phyloP scores from a whole-genome alignment of 2,888 invertebrate species.

The Stenodera caucasica region DNA sequence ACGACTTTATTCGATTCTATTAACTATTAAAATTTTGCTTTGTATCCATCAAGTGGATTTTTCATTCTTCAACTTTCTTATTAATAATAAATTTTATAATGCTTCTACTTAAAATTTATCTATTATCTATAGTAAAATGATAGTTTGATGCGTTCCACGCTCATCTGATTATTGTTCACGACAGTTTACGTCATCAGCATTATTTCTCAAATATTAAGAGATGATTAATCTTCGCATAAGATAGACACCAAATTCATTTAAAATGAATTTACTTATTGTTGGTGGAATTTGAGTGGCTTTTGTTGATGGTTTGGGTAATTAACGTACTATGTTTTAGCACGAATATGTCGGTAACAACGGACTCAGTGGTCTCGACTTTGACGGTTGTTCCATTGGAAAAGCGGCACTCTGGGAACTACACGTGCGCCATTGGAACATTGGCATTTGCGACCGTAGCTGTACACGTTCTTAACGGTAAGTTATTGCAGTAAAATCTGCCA shows the following conservation, averaged over 20 bases:
- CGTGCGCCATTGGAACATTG: constrained; percentile 57
- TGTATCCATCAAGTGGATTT: too few relatives aligned
- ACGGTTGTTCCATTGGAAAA: constrained; percentile 60
- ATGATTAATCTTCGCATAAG: constrained; percentile 17
- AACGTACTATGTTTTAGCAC: constrained; percentile 51
- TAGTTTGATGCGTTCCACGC: constrained; percentile 2
- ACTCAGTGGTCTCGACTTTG: constrained; percentile 57
- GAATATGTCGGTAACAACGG: constrained; percentile 53
- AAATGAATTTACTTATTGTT: constrained; percentile 5
- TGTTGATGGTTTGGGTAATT: neutral
- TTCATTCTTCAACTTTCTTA: too few relatives aligned
- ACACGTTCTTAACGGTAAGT: constrained; percentile 65
- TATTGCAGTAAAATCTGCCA: constrained; percentile 44
- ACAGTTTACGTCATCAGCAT: constrained; percentile 10
- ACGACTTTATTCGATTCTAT: constrained; percentile 2
- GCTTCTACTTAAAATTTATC: neutral
- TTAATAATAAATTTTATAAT: too few relatives aligned
- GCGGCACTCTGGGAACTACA: constrained; percentile 64
- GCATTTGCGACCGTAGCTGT: constrained; percentile 63
- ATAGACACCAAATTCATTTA: constrained; percentile 12
- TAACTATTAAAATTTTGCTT: neutral
- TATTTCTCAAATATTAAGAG: constrained; percentile 6
- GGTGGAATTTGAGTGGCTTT: neutral
- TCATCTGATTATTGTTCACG: neutral
- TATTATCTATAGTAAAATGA: constrained; percentile 8